Percentiles rank a stretch among this genome's conserved stretches.
These are phyloP conservation scores for Plagodis dolabraria DNA, from an alignment of 2,888 invertebrate species.

Conservation along the genomic window DNA sequence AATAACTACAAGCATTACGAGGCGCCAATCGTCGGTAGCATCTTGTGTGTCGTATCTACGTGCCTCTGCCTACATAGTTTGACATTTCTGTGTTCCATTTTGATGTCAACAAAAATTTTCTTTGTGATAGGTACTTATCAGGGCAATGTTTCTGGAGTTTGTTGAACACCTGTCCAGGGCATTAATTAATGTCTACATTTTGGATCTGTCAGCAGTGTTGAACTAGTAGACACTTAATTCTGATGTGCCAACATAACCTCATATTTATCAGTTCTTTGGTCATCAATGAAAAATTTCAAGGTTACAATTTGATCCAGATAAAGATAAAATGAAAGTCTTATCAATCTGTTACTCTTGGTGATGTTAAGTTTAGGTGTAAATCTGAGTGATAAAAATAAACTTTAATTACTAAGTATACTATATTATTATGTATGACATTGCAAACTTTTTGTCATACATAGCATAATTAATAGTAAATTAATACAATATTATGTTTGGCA, in stretches of 20 bases:
- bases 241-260: constrained; percentile 34
- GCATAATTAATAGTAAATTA: no score
- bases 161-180: neutral
- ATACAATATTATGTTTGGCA: no score
- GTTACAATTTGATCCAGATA: constrained; percentile 7
- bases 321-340: no score
- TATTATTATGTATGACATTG: no score
- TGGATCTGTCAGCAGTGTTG: constrained; percentile 3
- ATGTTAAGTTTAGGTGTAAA: no score
- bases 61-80: constrained; percentile 55
- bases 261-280: constrained; percentile 32
- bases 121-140: constrained; percentile 20
- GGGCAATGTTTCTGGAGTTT: neutral
- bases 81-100: constrained; percentile 65
- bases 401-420: no score
- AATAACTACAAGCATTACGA: constrained; percentile 66
- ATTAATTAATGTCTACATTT: neutral
- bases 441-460: no score
- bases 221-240: constrained; percentile 17
- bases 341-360: no score
- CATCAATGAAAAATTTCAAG: constrained; percentile 33
- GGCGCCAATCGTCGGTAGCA: constrained; percentile 53
- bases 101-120: constrained; percentile 68
- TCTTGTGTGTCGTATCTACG: constrained; percentile 46
- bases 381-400: no score